phyloP scores from a whole-genome alignment of 2,888 invertebrate genomes.

The Mythimna impura region DNA sequence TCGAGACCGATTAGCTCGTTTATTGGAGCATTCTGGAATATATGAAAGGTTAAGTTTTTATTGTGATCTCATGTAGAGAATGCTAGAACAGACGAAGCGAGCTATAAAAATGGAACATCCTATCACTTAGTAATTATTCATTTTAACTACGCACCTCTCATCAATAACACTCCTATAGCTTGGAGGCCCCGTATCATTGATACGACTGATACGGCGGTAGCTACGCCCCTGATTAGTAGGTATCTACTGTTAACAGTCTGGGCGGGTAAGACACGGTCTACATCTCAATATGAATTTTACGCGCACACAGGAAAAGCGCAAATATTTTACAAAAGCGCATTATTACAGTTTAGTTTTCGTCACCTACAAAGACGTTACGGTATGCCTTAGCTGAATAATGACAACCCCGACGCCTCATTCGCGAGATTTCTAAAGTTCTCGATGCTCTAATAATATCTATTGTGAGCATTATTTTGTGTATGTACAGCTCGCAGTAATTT shows the following conservation, averaged over 20 bases:
- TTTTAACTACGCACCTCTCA: too few species aligned
- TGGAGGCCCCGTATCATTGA: too few species aligned
- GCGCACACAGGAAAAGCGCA: neutral
- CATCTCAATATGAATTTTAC: neutral
- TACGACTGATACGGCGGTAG: too few species aligned
- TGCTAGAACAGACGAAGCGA: too few species aligned
- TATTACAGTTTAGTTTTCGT: neutral
- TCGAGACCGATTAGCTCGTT: too few species aligned
- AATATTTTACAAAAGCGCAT: neutral
- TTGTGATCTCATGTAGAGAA: too few species aligned
- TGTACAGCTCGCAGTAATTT: constrained; percentile 33
- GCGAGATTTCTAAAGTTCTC: constrained; percentile 35
- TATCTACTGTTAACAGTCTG: neutral
- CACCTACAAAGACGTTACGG: neutral
- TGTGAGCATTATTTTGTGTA: constrained; percentile 17
- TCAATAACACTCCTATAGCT: too few species aligned
- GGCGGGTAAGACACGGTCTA: neutral
- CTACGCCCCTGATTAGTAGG: too few species aligned
- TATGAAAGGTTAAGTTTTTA: too few species aligned
- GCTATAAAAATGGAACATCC: too few species aligned
- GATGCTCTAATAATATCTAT: constrained; percentile 40
- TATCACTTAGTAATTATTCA: too few species aligned
- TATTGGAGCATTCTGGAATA: too few species aligned
- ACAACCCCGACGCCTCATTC: constrained; percentile 32
- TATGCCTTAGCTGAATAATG: constrained; percentile 18